A percentile compares a stretch with the other conserved stretches of the same genome.
Conservation (phyloP, 1,140 invertebrate species). For the Carposina sasakii region DNA sequence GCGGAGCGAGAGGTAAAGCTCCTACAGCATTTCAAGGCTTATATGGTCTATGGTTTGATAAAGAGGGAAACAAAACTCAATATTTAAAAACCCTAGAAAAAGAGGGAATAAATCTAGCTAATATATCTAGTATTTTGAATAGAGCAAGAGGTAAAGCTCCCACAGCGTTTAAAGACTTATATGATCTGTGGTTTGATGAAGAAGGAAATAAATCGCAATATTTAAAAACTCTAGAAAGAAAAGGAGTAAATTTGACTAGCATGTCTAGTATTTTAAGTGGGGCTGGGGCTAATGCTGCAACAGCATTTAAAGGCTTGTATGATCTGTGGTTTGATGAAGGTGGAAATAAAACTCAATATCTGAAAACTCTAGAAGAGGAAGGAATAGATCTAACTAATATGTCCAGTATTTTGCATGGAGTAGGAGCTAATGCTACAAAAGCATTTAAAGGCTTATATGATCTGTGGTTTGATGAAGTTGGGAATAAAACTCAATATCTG, state of each 20-base stretch:
- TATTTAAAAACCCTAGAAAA: slow-evolving; percentile 28
- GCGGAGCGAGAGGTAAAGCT: slow-evolving; percentile 17
- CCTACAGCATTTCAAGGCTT: slow-evolving; percentile 5
- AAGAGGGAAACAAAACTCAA: slow-evolving; percentile 26
- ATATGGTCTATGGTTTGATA: slow-evolving; percentile 30
- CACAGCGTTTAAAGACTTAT: slow-evolving; percentile 1
- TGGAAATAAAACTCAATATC: slow-evolving; percentile 1
- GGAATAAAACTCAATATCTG: slow-evolving; percentile 32
- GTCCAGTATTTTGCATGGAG: slow-evolving; percentile 2
- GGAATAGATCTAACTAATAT: neutral
- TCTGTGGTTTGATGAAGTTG: slow-evolving; percentile 12
- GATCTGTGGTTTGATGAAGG: slow-evolving; percentile 23
- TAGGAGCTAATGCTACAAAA: slow-evolving; percentile 1
- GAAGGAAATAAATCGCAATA: slow-evolving; percentile 24
- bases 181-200: slow-evolving; percentile 15
- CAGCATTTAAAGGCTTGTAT: slow-evolving; percentile 4
- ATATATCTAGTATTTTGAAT: slow-evolving; percentile 30
- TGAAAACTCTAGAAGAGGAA: neutral
- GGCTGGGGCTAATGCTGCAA: slow-evolving; percentile 1
- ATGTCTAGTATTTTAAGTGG: slow-evolving; percentile 1
- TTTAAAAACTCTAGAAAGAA: slow-evolving; percentile 3
- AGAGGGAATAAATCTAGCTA: slow-evolving; percentile 20
- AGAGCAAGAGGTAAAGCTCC: slow-evolving; percentile 10
- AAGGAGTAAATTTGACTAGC: neutral
- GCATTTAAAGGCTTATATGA: neutral